phyloP scores from a whole-genome alignment of 2,797 vertebrate genomes.

The Furcifer pardalis region DNA sequence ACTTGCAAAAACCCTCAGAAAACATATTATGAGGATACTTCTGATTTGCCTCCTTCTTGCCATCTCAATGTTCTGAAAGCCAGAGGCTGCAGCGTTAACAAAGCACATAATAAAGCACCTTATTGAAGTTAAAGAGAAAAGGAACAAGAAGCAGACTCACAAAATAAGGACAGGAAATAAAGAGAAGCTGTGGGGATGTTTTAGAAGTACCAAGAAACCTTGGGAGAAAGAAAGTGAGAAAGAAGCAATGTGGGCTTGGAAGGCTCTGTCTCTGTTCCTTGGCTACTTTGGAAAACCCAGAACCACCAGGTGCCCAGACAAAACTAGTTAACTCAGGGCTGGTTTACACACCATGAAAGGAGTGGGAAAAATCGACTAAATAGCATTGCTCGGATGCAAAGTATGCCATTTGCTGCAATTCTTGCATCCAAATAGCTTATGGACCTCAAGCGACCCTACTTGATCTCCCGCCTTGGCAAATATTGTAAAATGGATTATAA shows the following conservation, averaged over 20 bases:
- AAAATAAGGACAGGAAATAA: background rate
- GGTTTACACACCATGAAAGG: too few species aligned
- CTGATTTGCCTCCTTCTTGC: background rate
- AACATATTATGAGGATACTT: background rate
- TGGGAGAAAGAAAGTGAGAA: background rate
- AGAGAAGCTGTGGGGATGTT: background rate
- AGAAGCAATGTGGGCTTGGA: background rate
- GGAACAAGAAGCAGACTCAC: background rate
- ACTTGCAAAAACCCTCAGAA: background rate
- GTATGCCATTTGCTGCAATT: too few species aligned
- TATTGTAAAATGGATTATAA: too few species aligned
- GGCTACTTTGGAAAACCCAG: background rate
- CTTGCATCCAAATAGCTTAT: too few species aligned
- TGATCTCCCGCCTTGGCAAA: too few species aligned
- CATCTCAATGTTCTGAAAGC: background rate
- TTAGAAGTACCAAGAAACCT: background rate
- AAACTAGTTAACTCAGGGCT: background rate
- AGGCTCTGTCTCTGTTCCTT: background rate
- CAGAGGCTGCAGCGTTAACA: background rate
- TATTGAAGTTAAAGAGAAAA: too few species aligned
- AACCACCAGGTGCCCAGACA: background rate
- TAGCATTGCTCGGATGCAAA: too few species aligned
- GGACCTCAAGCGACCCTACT: too few species aligned
- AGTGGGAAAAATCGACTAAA: too few species aligned
- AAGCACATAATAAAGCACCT: background rate